Conservation (phyloP, 2,888 invertebrate species). For the Eudasyphora cyanicolor region DNA sequence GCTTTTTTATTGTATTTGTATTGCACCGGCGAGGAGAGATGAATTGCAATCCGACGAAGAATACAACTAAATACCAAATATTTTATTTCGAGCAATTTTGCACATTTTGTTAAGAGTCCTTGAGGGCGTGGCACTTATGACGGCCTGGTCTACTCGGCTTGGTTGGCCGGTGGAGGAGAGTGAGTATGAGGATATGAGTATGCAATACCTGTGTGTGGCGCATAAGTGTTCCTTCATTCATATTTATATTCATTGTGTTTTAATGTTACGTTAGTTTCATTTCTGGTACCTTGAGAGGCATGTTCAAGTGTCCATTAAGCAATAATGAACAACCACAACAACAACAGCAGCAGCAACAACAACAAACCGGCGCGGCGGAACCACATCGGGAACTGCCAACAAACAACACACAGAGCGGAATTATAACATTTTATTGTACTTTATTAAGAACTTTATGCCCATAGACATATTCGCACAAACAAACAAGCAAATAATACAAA, state of each 20-base stretch:
- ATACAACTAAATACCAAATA: constrained; percentile 63
- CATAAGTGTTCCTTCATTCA: not conserved
- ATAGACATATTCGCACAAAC: constrained; percentile 43
- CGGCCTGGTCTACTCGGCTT: not conserved
- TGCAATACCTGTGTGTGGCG: not conserved
- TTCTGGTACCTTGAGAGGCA: constrained; percentile 36
- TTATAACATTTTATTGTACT: constrained; percentile 55
- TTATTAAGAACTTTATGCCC: constrained; percentile 58
- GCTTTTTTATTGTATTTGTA: constrained; percentile 43
- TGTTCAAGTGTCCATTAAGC: constrained; percentile 28
- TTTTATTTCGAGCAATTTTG: constrained; percentile 61
- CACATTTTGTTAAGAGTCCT: constrained; percentile 63
- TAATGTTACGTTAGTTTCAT: constrained; percentile 61
- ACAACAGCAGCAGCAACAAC: constrained; percentile 35
- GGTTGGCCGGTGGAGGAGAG: too few species aligned
- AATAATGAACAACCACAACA: constrained; percentile 43
- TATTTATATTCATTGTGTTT: constrained; percentile 41
- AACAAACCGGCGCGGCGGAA: not conserved
- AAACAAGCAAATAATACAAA: not conserved
- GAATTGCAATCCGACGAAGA: constrained; percentile 53
- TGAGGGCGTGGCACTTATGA: constrained; percentile 61
- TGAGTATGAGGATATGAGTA: too few species aligned
- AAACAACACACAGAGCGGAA: constrained; percentile 15
- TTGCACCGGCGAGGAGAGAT: constrained; percentile 15
- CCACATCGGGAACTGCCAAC: not conserved